Evolutionary conservation across 2,113 vertebrate genomes (phyloP).

Genomic region (Fregetta grallaria): DNA sequence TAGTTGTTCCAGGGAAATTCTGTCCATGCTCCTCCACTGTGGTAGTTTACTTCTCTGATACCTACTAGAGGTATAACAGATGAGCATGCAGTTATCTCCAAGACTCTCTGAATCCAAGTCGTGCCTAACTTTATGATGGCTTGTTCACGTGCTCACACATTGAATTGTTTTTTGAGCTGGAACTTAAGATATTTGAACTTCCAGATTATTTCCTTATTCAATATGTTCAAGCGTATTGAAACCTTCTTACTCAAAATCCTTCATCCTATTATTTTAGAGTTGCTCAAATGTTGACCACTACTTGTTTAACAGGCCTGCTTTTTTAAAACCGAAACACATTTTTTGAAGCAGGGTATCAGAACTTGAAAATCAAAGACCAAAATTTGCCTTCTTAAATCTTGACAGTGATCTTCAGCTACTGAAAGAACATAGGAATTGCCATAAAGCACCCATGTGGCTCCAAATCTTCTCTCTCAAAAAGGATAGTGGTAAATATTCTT

Average conservation of each 20-base stretch:
- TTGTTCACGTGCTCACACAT: neutral
- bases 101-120: neutral
- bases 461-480: neutral
- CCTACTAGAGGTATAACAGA: neutral
- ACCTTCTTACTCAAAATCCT: neutral
- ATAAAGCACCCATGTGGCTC: neutral
- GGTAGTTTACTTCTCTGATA: neutral
- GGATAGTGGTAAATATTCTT: neutral
- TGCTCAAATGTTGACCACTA: neutral
- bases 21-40: neutral
- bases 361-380: neutral
- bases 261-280: neutral
- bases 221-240: neutral
- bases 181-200: neutral
- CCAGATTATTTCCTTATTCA: neutral
- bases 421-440: neutral
- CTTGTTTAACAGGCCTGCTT: neutral
- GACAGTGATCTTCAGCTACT: neutral
- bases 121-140: neutral
- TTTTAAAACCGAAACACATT: neutral
- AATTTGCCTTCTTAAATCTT: neutral
- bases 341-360: neutral
- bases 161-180: neutral
- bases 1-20: neutral
- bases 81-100: neutral